Percentiles rank a stretch among this genome's conserved stretches.
Conservation (phyloP, 2,797 vertebrate genomes). For the Epinephelus awoara region DNA sequence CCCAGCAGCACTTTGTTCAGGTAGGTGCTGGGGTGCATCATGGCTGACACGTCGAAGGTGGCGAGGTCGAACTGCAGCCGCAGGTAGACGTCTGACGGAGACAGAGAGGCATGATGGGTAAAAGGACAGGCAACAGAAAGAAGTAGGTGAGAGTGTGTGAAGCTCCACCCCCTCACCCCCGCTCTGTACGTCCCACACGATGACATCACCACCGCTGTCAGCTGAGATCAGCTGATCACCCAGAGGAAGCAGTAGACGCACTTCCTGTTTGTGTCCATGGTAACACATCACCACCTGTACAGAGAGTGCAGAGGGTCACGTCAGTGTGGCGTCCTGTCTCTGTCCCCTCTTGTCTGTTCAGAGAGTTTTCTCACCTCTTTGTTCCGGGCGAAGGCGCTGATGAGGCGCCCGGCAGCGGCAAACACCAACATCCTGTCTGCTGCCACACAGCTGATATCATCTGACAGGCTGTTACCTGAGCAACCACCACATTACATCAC, state of each 20-base stretch:
- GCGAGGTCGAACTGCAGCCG: constrained; percentile 90
- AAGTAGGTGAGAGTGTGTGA: not conserved
- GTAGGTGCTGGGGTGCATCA: constrained; percentile 97
- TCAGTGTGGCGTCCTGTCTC: no score
- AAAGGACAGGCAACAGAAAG: not conserved
- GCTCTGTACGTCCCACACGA: constrained; percentile 91
- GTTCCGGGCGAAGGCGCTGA: constrained; percentile 93
- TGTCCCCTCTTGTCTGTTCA: no score
- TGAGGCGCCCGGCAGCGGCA: constrained; percentile 85
- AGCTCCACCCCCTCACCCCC: constrained; percentile 53
- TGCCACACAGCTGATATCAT: constrained; percentile 92
- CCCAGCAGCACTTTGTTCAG: constrained; percentile 97
- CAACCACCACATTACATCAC: constrained; percentile 32
- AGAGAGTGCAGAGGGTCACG: not conserved
- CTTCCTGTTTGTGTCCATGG: constrained; percentile 90
- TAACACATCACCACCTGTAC: constrained; percentile 91
- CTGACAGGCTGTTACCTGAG: constrained; percentile 91
- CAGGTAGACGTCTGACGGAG: constrained; percentile 90
- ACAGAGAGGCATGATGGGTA: constrained; percentile 16
- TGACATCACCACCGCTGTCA: constrained; percentile 89
- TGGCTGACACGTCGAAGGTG: constrained; percentile 90
- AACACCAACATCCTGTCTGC: constrained; percentile 95
- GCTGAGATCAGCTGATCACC: constrained; percentile 95
- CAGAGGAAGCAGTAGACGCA: constrained; percentile 92
- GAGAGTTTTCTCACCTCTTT: constrained; percentile 82